Conservation (phyloP, 2,797 vertebrate species). For the Ficedula albicollis region DNA sequence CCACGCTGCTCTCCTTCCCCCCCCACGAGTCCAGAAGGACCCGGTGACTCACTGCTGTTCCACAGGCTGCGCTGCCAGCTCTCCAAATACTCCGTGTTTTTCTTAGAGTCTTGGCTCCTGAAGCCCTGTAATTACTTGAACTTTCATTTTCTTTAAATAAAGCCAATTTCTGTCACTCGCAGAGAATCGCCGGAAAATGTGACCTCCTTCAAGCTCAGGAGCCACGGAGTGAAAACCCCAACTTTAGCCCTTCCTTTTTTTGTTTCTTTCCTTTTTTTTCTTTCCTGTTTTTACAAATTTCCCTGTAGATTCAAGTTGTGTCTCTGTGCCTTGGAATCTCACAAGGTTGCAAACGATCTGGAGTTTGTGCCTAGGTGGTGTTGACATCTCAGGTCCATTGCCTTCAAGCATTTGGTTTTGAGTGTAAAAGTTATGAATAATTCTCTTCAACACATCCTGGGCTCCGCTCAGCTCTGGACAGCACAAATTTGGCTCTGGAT, state of each 20-base stretch:
- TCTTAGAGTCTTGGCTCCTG: slow-evolving; percentile 40
- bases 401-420: neutral
- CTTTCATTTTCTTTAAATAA: slow-evolving; percentile 63
- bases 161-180: neutral
- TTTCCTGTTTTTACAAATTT: neutral
- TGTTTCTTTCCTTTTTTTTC: fast-evolving
- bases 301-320: neutral
- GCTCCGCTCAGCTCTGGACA: neutral
- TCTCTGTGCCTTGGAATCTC: neutral
- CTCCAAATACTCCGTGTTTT: slow-evolving; percentile 39
- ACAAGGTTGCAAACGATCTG: neutral
- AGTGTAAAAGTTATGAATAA: neutral
- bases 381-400: neutral
- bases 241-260: neutral
- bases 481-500: neutral
- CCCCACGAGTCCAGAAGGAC: neutral
- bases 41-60: slow-evolving; percentile 49
- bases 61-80: neutral
- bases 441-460: fast-evolving
- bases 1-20: neutral
- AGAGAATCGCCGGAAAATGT: neutral
- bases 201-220: neutral
- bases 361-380: neutral
- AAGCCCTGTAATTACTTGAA: slow-evolving; percentile 49
- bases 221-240: neutral